These are phyloP conservation scores for Lysandra coridon DNA, from an alignment of 2,888 invertebrate species.

Conservation along the genomic window DNA sequence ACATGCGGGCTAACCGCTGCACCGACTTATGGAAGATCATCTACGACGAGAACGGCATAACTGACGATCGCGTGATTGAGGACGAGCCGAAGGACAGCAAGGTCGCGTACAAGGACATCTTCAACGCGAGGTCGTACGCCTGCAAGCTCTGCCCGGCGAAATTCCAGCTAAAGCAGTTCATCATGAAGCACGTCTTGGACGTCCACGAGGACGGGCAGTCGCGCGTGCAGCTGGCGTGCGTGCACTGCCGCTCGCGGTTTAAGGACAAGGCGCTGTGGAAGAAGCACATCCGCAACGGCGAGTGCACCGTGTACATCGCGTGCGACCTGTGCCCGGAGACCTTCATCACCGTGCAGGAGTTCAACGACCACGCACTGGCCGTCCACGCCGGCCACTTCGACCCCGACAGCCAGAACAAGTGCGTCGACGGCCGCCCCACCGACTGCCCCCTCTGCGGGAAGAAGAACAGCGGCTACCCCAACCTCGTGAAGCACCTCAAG, in stretches of 20 bases:
- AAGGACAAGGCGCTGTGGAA: constrained; percentile 71
- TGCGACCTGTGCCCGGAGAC: constrained; percentile 75
- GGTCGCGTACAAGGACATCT: constrained; percentile 73
- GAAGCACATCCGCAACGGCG: constrained; percentile 75
- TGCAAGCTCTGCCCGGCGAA: constrained; percentile 76
- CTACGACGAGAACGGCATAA: constrained; percentile 72
- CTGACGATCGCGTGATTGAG: constrained; percentile 71
- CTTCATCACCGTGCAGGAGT: constrained; percentile 72
- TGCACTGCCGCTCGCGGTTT: constrained; percentile 70
- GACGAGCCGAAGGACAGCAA: constrained; percentile 65
- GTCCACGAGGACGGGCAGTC: constrained; percentile 76
- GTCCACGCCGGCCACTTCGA: constrained; percentile 71
- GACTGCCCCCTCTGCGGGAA: constrained; percentile 80
- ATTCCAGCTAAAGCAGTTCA: constrained; percentile 76
- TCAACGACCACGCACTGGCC: constrained; percentile 71
- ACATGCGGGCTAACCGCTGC: constrained; percentile 75
- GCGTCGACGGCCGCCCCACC: constrained; percentile 71
- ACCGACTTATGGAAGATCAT: constrained; percentile 77
- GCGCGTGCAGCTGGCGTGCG: constrained; percentile 63
- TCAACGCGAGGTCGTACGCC: constrained; percentile 75
- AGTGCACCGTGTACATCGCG: constrained; percentile 80
- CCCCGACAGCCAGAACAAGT: constrained; percentile 66
- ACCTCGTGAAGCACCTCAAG: constrained; percentile 81
- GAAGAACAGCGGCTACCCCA: constrained; percentile 77
- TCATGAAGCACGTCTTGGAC: constrained; percentile 76